Evolutionary conservation across 2,797 vertebrate genomes (phyloP).

Genomic region (Phoeniculus purpureus): DNA sequence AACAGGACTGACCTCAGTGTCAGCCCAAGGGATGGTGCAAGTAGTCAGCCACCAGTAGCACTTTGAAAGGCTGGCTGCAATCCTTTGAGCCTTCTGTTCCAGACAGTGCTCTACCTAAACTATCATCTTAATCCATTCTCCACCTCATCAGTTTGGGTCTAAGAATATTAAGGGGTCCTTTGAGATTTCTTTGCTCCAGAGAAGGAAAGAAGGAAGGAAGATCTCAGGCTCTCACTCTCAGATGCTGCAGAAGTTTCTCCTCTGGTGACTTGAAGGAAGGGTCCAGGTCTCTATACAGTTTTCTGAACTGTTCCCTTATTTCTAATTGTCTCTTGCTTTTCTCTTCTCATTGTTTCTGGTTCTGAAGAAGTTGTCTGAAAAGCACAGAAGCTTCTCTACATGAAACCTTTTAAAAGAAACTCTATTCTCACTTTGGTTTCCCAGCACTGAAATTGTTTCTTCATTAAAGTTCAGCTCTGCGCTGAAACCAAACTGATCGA

Average conservation of each 20-base stretch:
- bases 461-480: neutral
- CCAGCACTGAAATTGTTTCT: neutral
- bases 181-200: neutral
- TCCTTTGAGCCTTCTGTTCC: accelerated
- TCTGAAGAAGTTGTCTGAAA: neutral
- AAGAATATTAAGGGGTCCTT: neutral
- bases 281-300: neutral
- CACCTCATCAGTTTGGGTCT: neutral
- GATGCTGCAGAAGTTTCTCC: neutral
- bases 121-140: neutral
- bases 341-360: neutral
- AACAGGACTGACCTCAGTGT: neutral
- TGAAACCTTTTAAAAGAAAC: neutral
- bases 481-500: neutral
- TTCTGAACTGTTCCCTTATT: neutral
- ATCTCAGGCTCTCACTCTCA: neutral
- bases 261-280: neutral
- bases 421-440: neutral
- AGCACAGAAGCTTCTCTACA: neutral
- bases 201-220: neutral
- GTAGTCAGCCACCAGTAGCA: neutral
- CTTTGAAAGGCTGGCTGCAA: neutral
- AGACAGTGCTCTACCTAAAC: neutral
- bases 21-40: neutral
- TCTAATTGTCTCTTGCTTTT: neutral